Base-by-base conservation (phyloP, 2,797 vertebrate genomes). In the Siniperca obscura region DNA sequence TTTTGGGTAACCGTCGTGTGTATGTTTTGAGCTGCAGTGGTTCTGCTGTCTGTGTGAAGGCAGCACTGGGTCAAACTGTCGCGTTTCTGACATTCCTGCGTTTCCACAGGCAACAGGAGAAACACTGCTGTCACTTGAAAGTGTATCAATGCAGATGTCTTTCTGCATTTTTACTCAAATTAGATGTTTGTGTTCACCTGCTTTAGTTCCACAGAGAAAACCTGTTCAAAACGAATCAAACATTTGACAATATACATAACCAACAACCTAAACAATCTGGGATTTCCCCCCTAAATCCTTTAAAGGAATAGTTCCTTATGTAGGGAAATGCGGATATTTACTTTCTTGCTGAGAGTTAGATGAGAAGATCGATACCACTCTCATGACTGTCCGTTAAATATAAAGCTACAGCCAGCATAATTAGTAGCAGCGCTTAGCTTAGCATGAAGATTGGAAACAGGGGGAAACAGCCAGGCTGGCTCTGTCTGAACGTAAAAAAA, bases 1-100 rank as follows among this genome's bases (percentile, higher is more conserved):
- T 2, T 73, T 72, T 70, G 66, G 60, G 61, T 38, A 78, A 44
- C 59, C 82, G 76, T 78, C 86, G 86, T 86, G 74, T 40, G 50
- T 44, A 12, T 74, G 74, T 76, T 61, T 89, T 57, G 82, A 81
- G 83, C 74, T 79, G 48, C 27, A 53, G 61, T 67, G 25, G 68
- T 50, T 40, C 5, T 78, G 42, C 42, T 62, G 57, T 76, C 6
- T 74, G 38, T 53, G 68, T 73, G 27, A 70, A 76, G 56, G 65
- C 70, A 75, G 7, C 21, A 5, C 12, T 12, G 71, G 81, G 66
- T 87, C 78, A 80, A 56, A 80, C 53, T 61, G 59, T 57, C 1
- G 2, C 34, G 11, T 68, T 71, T 53, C 3, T 69, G 55, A 78
- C 78, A 42, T 82, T 42, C 27, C 60, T 78, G 57, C 77, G 72